phyloP scores from a whole-genome alignment of 2,113 vertebrate species.

The Canis aureus region DNA sequence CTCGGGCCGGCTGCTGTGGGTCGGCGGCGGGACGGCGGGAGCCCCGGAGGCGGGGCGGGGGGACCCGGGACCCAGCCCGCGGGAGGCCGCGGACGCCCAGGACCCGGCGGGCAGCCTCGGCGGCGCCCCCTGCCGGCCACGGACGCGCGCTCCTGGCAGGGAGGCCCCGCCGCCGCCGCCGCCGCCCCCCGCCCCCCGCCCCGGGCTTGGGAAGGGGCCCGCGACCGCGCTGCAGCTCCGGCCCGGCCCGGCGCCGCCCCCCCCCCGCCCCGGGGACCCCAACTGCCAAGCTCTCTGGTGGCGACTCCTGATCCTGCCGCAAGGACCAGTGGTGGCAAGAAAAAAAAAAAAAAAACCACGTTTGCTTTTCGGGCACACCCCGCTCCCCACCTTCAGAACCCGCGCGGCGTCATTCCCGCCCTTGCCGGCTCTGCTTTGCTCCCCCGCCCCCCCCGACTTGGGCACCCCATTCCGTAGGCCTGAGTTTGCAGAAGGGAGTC shows the following conservation, averaged over 20 bases:
- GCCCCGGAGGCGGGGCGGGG: neutral
- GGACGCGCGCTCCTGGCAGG: neutral
- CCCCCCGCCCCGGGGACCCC: neutral
- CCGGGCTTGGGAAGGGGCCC: no score
- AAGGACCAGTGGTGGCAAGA: accelerated
- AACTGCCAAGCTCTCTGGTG: neutral
- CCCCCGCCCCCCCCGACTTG: neutral
- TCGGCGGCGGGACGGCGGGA: no score
- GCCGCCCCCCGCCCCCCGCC: neutral
- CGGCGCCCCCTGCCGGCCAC: neutral
- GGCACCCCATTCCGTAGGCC: neutral
- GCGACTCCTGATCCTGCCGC: no score
- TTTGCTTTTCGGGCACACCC: neutral
- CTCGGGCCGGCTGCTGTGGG: no score
- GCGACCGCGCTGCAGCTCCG: no score
- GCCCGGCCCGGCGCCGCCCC: no score
- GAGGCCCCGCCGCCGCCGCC: neutral
- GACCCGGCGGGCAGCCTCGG: neutral
- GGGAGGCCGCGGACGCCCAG: neutral
- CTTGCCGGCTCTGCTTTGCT: neutral
- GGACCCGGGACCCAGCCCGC: neutral
- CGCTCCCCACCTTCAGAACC: neutral
- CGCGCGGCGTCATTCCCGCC: no score
- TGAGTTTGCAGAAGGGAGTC: accelerated
- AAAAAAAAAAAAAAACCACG: no score